phyloP scores from a whole-genome alignment of 2,797 vertebrate genomes.

The Parauchenoglanis ngamensis region DNA sequence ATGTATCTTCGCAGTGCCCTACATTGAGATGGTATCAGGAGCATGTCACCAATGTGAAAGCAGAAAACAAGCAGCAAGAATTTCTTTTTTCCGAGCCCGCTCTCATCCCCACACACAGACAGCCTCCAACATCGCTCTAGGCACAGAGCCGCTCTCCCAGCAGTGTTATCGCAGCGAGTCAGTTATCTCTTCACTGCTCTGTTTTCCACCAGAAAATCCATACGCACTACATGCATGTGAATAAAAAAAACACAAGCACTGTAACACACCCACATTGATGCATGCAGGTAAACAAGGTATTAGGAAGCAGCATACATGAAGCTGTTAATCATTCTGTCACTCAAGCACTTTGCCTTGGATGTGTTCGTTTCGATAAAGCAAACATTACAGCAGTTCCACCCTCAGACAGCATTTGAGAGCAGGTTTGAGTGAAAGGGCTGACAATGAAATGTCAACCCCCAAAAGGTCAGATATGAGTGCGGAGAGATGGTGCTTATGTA shows the following conservation, averaged over 20 bases:
- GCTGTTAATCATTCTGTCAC: conserved; percentile 41
- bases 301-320: conserved; percentile 15
- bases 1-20: conserved; percentile 12
- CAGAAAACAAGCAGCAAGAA: conserved; percentile 22
- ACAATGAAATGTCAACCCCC: conserved; percentile 55
- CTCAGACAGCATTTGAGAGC: conserved; percentile 25
- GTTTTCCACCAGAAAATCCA: conserved; percentile 30
- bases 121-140: conserved; percentile 40
- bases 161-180: conserved; percentile 53
- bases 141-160: conserved; percentile 42
- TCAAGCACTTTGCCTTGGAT: conserved; percentile 35
- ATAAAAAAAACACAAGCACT: not conserved
- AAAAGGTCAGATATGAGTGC: conserved; percentile 54
- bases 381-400: conserved; percentile 41
- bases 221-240: not conserved
- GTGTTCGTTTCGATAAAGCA: conserved; percentile 44
- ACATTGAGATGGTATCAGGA: conserved; percentile 32
- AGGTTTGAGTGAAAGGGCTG: conserved; percentile 42
- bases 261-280: conserved; percentile 15
- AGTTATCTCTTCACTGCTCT: conserved; percentile 41
- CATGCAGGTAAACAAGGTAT: conserved; percentile 30
- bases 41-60: conserved; percentile 16
- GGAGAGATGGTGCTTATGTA: conserved; percentile 54
- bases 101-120: conserved; percentile 31
- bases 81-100: conserved; percentile 11